Base-by-base conservation (phyloP, 1,140 invertebrate genomes). In the Dreissena rostriformis region DNA sequence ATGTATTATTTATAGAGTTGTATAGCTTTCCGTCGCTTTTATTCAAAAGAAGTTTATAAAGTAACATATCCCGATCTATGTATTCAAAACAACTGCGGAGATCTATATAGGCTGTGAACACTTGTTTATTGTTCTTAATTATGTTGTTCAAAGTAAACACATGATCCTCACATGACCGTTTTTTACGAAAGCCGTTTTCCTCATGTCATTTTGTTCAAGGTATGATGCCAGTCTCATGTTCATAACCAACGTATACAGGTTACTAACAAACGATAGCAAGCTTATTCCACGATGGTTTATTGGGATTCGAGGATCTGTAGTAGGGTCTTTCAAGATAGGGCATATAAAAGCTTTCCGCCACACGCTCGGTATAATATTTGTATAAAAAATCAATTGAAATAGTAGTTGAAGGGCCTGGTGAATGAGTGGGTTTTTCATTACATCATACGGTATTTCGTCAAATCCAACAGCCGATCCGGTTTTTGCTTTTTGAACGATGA, bases 101-200 rank as follows among this genome's bases (percentile, higher is more conserved):
- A 28, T 81, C 78, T 22, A 81, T 85, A 55, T 52, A 76, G 5
- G 84, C 53, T 17, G 71, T 57, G 51, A 61, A 76, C 10, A 70
- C 14, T 24, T 71, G 28, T 12, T 76, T 71, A 71, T 81, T 73
- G 39, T 85, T 86, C 28, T 65, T 24, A 2, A 81, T 26, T 15
- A 81, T 57, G 65, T 76, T 84, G 51, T 61, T 81, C 57, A 86
- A 49, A 0, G 76, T 75, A 67, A 75, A 84, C 2, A 85, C 53
- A 49, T 84, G 86, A 65, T 39, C 39, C 39, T 39, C 39, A 39
- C 39, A 39, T 49, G 67, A 85, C 24, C 78, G 26, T 12, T 77
- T 51, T 57, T n/a, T n/a, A 12, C 83, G 28, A 14, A 85, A 87
- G 5, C 86, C 83, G 65, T 87, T 85, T 73, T 85, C 73, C 52